Percentiles rank a stretch among this genome's conserved stretches.
These are phyloP conservation scores for Penaeus monodon DNA, from an alignment of 2,888 invertebrate genomes.

Conservation along the genomic window DNA sequence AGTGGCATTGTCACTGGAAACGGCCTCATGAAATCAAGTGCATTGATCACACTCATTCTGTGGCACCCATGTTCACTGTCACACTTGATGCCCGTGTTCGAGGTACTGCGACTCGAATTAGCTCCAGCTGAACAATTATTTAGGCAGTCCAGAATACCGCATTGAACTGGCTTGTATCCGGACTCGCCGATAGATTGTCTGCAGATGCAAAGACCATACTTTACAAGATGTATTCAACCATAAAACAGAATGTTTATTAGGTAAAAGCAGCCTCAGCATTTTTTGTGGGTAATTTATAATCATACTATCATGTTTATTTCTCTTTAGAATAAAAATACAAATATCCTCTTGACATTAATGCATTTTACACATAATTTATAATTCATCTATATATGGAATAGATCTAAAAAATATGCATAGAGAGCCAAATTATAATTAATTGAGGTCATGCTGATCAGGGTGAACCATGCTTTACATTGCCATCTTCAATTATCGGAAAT, in stretches of 20 bases:
- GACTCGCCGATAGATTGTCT: constrained; percentile 82
- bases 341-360: no score
- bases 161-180: constrained; percentile 82
- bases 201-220: background rate
- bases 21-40: constrained; percentile 24
- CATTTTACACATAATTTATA: no score
- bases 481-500: constrained; percentile 62
- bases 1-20: background rate
- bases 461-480: constrained; percentile 50
- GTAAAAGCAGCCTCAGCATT: background rate
- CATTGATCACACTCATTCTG: no score
- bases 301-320: no score
- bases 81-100: constrained; percentile 30
- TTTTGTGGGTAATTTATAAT: background rate
- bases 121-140: constrained; percentile 92
- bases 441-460: constrained; percentile 53
- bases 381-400: no score
- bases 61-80: constrained; percentile 45
- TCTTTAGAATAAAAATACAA: no score
- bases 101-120: constrained; percentile 70
- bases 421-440: constrained; percentile 33
- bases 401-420: no score
- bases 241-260: background rate
- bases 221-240: constrained; percentile 2
- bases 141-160: constrained; percentile 86